Conservation (phyloP, 1,140 invertebrate species). For the Cecropterus lyciades region DNA sequence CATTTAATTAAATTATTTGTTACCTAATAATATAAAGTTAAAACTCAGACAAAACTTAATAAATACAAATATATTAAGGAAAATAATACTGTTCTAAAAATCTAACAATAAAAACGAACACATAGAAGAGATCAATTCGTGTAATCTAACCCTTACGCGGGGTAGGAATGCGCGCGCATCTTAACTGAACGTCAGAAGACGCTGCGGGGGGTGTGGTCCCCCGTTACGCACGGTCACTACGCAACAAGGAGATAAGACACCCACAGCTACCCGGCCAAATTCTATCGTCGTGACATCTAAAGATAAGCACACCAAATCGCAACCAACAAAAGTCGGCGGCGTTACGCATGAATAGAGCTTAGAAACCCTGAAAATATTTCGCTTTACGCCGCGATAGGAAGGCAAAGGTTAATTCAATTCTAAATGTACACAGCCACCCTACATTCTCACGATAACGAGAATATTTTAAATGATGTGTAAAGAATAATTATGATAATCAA, state of each 20-base stretch:
- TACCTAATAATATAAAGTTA: too few relatives aligned
- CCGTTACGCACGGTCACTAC: conserved; percentile 69
- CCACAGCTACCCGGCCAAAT: conserved; percentile 42
- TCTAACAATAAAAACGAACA: neutral
- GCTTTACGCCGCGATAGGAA: conserved; percentile 6
- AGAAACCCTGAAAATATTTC: conserved; percentile 21
- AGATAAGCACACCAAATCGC: conserved; percentile 2
- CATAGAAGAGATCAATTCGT: conserved; percentile 36
- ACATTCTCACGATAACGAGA: conserved; percentile 9
- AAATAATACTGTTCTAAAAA: too few relatives aligned
- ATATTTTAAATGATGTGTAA: neutral
- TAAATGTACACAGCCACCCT: neutral
- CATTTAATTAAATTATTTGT: too few relatives aligned
- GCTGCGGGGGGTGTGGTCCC: conserved; percentile 68
- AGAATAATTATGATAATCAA: too few relatives aligned
- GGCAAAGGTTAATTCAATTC: conserved; percentile 11
- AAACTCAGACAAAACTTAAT: too few relatives aligned
- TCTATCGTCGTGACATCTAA: conserved; percentile 25
- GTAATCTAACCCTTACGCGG: conserved; percentile 60
- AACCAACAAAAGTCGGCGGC: conserved; percentile 15
- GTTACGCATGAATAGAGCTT: conserved; percentile 37
- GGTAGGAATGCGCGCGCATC: conserved; percentile 74
- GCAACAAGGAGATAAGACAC: conserved; percentile 64
- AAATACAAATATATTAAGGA: too few relatives aligned
- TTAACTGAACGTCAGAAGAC: conserved; percentile 59